phyloP scores from a whole-genome alignment of 2,797 vertebrate genomes.

The Serranus cabrilla region DNA sequence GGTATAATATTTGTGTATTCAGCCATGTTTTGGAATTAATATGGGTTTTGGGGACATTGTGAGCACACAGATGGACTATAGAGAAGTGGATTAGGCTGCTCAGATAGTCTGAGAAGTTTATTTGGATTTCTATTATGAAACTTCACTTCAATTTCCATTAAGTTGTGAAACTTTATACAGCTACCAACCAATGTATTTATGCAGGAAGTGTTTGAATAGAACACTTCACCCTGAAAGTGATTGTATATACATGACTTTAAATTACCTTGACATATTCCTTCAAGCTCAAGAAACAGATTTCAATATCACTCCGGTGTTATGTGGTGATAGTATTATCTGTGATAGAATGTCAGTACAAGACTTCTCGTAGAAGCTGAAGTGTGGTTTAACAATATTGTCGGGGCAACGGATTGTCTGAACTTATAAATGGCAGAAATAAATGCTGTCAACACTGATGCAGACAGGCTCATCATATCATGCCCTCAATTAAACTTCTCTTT shows the following conservation, averaged over 20 bases:
- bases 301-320: not conserved
- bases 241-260: too few relatives aligned
- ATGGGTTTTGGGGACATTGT: not conserved
- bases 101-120: conserved; percentile 9
- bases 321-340: not conserved
- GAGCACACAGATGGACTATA: conserved; percentile 5
- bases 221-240: too few relatives aligned
- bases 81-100: conserved; percentile 3
- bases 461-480: not conserved
- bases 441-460: not conserved
- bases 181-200: not conserved
- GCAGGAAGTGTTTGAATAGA: too few relatives aligned
- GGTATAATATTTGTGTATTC: not conserved
- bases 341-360: not conserved
- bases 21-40: conserved; percentile 5
- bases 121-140: not conserved
- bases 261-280: too few relatives aligned
- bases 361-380: not conserved
- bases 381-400: not conserved
- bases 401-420: not conserved
- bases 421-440: conserved; percentile 17
- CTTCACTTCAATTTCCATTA: not conserved
- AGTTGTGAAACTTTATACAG: not conserved
- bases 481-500: conserved; percentile 22
- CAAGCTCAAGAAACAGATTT: not conserved